Base-by-base conservation (phyloP, 2,888 invertebrate species). In the Lucinisca nassula region DNA sequence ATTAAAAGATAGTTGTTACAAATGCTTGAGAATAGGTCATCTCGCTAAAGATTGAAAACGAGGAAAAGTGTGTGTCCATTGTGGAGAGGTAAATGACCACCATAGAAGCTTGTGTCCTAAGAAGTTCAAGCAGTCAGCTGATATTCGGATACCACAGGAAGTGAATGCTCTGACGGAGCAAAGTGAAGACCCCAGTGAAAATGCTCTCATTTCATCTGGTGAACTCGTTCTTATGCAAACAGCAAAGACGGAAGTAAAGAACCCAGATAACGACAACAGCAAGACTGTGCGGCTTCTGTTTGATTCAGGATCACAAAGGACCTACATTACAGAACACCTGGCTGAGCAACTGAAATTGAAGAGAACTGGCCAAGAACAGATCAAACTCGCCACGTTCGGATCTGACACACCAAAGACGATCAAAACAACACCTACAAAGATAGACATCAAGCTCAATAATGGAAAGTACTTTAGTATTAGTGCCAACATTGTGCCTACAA, bases 401-500 rank as follows among this genome's bases (percentile, higher is more conserved):
- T 73, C 58, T 30, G 58, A 51, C 0, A 12, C 61, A 12, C 24
- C 49, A 27, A 79, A 79, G 75, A 24, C 32, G 21, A 51, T 84
- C 17, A 80, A 45, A 30, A 84, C 84, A 12, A 49, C 72, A 32
- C 14, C 30, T 35, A 75, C 79, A 24, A 35, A 40, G 61, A n/a
- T 84, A 27, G 24, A 40, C 49, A 10, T 84, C 0, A 84, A 84
- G 27, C 49, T 79, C 2, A 75, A 32, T 4, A 75, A 74, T 55
- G 80, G 76, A 17, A 49, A 79, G 35, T 75, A 75, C 49, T 35
- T 79, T 17, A 51, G n/a, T 6, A 32, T 80, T n/a, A 27, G 40
- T 35, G 84, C 72, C 12, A 85, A 85, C 58, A 80, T 85, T 40
- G 80, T 85, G 37, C 80, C 84, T 27, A 40, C 45, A 2, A 85